phyloP scores from a whole-genome alignment of 2,113 vertebrate genomes.

The Engystomops pustulosus region DNA sequence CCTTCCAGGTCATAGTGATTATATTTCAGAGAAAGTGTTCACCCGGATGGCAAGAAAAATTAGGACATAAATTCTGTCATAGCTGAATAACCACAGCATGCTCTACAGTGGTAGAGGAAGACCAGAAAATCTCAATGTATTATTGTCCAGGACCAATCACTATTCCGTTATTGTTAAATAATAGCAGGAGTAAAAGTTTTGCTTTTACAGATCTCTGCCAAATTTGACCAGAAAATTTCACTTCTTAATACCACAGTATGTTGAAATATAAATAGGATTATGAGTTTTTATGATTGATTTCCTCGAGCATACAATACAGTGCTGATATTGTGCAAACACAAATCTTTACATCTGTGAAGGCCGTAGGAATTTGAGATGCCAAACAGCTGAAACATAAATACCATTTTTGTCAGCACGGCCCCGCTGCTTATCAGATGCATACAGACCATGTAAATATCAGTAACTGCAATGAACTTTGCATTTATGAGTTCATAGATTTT shows the following conservation, averaged over 20 bases:
- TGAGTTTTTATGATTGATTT: conserved; percentile 44
- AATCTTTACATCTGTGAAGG: conserved; percentile 33
- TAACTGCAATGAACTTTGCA: conserved; percentile 30
- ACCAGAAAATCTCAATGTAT: not conserved
- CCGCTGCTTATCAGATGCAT: conserved; percentile 32
- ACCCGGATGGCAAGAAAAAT: not conserved
- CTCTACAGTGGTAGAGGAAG: not conserved
- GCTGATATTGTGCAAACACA: conserved; percentile 31
- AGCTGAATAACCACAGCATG: not conserved
- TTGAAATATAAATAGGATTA: conserved; percentile 44
- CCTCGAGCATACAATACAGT: conserved; percentile 35
- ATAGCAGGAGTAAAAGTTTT: not conserved
- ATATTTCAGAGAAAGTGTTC: not conserved
- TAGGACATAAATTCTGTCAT: not conserved
- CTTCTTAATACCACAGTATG: conserved; percentile 29
- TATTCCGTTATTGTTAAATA: conserved; percentile 12
- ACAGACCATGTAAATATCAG: conserved; percentile 35
- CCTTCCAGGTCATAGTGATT: not conserved
- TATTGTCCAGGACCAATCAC: not conserved
- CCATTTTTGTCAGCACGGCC: conserved; percentile 25
- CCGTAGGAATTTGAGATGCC: conserved; percentile 10
- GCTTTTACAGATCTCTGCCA: not conserved
- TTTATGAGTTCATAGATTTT: conserved; percentile 39
- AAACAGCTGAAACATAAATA: conserved; percentile 44
- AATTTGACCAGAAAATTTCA: conserved; percentile 33